Percentiles rank a stretch among this genome's conserved stretches.
Evolutionary conservation across 2,888 invertebrate species (phyloP).

Genomic region (Ornithoptera alexandrae): DNA sequence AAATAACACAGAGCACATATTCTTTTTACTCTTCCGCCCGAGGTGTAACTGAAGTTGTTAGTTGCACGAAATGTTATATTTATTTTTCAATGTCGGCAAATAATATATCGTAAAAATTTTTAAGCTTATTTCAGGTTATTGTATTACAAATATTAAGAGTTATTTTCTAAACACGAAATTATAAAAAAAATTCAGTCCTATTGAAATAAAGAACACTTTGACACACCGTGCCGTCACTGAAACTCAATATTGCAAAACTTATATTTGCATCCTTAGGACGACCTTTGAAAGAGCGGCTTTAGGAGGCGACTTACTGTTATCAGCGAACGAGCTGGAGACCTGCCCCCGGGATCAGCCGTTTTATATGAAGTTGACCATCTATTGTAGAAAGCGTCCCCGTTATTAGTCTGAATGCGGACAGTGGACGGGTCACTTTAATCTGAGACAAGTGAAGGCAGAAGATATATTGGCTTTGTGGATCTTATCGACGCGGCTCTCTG

Average conservation of each 20-base stretch:
- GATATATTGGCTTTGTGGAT: constrained; percentile 21
- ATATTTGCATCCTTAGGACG: constrained; percentile 39
- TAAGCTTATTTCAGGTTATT: too few species aligned
- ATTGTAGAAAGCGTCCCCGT: constrained; percentile 23
- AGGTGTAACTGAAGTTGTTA: too few species aligned
- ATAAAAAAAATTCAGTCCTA: neutral
- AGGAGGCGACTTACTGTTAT: constrained; percentile 42
- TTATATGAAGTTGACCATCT: constrained; percentile 48
- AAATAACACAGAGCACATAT: too few species aligned
- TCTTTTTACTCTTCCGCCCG: too few species aligned
- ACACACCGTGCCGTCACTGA: neutral
- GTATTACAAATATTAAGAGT: too few species aligned
- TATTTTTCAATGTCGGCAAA: too few species aligned
- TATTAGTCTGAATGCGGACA: constrained; percentile 27
- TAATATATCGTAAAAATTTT: too few species aligned
- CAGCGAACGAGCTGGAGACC: constrained; percentile 49
- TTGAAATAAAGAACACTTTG: neutral
- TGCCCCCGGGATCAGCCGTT: constrained; percentile 52
- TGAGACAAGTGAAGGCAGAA: constrained; percentile 22
- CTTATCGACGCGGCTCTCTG: constrained; percentile 14
- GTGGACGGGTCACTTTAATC: constrained; percentile 26
- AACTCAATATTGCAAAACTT: constrained; percentile 17
- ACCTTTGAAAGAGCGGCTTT: constrained; percentile 43
- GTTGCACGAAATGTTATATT: too few species aligned
- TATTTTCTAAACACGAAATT: too few species aligned